Evolutionary conservation across 2,797 vertebrate species (phyloP).

Genomic region (Brachyalestes nurse): DNA sequence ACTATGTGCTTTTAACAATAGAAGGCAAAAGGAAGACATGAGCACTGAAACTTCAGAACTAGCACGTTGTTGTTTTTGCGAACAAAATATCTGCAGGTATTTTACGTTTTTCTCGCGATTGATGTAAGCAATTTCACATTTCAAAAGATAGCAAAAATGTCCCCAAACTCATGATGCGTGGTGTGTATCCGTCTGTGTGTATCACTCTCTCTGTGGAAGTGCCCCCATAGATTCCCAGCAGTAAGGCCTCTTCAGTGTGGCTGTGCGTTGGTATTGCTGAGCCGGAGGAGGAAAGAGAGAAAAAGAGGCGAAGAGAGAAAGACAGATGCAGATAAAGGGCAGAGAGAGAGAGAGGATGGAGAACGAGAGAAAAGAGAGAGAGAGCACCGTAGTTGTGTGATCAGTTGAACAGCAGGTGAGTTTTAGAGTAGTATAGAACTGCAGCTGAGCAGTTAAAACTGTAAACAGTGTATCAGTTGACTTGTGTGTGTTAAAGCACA

Average conservation of each 20-base stretch:
- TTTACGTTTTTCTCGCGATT: too few species aligned
- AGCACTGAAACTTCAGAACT: too few species aligned
- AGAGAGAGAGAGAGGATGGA: slow-evolving; percentile 3
- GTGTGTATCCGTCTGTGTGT: slow-evolving; percentile 36
- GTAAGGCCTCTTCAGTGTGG: slow-evolving; percentile 53
- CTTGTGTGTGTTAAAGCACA: slow-evolving; percentile 51
- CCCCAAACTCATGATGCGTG: not conserved
- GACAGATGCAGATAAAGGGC: slow-evolving; percentile 33
- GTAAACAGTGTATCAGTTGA: slow-evolving; percentile 60
- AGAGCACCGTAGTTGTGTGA: slow-evolving; percentile 55
- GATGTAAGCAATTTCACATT: too few species aligned
- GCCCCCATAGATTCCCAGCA: slow-evolving; percentile 25
- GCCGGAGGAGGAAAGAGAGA: not conserved
- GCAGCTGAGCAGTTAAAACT: slow-evolving; percentile 29
- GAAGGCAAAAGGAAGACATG: not conserved
- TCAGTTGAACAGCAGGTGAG: slow-evolving; percentile 40
- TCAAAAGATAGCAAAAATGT: not conserved
- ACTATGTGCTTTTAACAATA: not conserved
- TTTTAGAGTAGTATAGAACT: slow-evolving; percentile 55
- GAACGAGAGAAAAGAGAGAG: not conserved
- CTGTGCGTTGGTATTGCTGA: slow-evolving; percentile 57
- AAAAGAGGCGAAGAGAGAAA: not conserved
- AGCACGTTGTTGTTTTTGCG: too few species aligned
- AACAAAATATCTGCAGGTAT: not conserved
- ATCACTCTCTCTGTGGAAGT: slow-evolving; percentile 34